Evolutionary conservation across 1,140 invertebrate species (phyloP), one percentile per base, ranked within the genome.

Genomic region (Polyergus mexicanus): DNA sequence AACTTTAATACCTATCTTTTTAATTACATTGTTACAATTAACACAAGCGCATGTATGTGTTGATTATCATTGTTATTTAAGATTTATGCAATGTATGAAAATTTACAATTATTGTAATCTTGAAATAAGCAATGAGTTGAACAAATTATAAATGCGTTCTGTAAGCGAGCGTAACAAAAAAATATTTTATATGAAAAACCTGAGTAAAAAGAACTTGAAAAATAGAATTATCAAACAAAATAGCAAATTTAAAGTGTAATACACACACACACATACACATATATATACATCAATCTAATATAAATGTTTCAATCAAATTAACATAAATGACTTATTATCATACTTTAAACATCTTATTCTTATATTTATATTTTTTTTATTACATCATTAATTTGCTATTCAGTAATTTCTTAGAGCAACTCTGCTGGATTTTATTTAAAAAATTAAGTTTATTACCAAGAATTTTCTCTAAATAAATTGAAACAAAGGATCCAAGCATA

Each of bases 1-100:
- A 44, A 47, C 22, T 80, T 77, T 80, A 80, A 69, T 69, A 80
- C 3, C 7, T 83, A 81, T 74, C 22, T 74, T 32, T 47, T 60
- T 47, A 74, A 47, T 28, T 74, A 72, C 25, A 35, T 71, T 41
- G 32, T 19, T 78, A 38, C 69, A 44, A 83, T 74, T 35, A 72
- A 74, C 78, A 83, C 38, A 83, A 38, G 25, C n/a, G 38, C 32
- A 74, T 83, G 38, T 72, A 58, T 71, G n/a, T 41, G 13, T 54
- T 44, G 38, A 72, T 60, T 44, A 77, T 72, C 47, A 16, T 44
- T 72, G 16, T 83, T 72, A 72, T n/a, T 60, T 60, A 72, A 62
- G 72, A 83, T 47, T 60, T 74, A 83, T 60, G 51, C 66, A 51
- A 68, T 68, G 22, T n/a, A 13, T 68, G 62, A 68, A 25, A 47